These are phyloP conservation scores for Loriculus beryllinus DNA, from an alignment of 2,797 vertebrate genomes.

Conservation along the genomic window DNA sequence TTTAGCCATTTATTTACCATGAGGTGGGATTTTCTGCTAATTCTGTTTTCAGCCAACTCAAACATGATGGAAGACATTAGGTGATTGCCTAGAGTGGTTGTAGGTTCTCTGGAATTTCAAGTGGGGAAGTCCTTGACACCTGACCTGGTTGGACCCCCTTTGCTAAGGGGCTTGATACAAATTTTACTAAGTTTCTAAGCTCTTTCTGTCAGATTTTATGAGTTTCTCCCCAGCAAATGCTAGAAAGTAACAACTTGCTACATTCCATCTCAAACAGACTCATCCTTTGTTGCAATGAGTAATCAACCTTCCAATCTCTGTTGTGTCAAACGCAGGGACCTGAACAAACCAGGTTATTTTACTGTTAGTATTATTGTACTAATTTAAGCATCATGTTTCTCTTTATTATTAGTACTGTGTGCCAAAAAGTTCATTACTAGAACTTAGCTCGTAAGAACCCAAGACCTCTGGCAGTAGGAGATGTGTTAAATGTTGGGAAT, in stretches of 20 bases:
- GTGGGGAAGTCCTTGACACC: not conserved
- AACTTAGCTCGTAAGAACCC: not conserved
- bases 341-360: not conserved
- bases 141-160: not conserved
- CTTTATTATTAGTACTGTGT: not conserved
- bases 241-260: not conserved
- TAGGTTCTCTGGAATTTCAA: not conserved
- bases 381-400: not conserved
- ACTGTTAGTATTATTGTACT: not conserved
- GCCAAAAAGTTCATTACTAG: not conserved
- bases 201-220: not conserved
- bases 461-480: not conserved
- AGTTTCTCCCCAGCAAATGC: not conserved
- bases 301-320: not conserved
- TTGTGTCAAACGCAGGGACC: not conserved
- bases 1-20: constrained; percentile 41
- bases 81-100: not conserved
- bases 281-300: not conserved
- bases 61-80: not conserved
- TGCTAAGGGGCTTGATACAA: not conserved
- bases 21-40: constrained; percentile 2
- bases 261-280: not conserved
- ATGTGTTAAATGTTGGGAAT: not conserved
- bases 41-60: not conserved
- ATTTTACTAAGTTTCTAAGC: not conserved